Evolutionary conservation across 2,888 invertebrate genomes (phyloP), one percentile per base, ranked within the genome.

Genomic region (Drosophila phalerata): DNA sequence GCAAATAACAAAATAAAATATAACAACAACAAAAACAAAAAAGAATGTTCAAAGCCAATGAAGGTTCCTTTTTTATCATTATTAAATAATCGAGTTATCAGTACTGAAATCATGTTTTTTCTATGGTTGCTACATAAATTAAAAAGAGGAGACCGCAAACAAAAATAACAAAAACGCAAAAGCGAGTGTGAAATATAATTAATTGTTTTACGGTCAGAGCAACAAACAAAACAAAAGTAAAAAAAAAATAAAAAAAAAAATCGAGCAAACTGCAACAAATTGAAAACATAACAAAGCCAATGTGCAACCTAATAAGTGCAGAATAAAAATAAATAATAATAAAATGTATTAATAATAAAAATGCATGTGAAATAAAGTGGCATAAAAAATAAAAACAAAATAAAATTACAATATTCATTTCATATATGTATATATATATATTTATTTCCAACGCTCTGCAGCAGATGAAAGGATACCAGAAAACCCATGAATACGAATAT

Each of bases 71-170:
- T 62, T 47, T 40, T 51, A 11, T 17, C 61, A n/a, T 65, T 60
- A 37, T 76, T 66, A 42, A 57, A 73, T 68, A 81, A 77, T 75
- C 73, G 65, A 77, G 68, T 82, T 77, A 79, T 68, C 74, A 72
- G 63, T 60, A 70, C 64, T 72, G 53, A 68, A 74, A 61, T 69
- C 38, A 5, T 51, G 40, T 57, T 42, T 52, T 47, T 19, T 40
- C 60, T 60, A 66, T 38, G 25, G 38, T 13, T 38, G 19, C 17
- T 32, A 42, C 49, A 76, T 67, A 74, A 79, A 80, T 77, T 66
- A 51, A 77, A 52, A 68, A 64, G 51, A 47, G 47, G 48, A 57
- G 32, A 55, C 45, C 45, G 38, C 38, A 42, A 34, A 43, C n/a
- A 62, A 62, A 45, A 42, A 72, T 42, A 64, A 48, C 25, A 25